phyloP scores from a whole-genome alignment of 2,797 vertebrate genomes.

The Sciaenops ocellatus region DNA sequence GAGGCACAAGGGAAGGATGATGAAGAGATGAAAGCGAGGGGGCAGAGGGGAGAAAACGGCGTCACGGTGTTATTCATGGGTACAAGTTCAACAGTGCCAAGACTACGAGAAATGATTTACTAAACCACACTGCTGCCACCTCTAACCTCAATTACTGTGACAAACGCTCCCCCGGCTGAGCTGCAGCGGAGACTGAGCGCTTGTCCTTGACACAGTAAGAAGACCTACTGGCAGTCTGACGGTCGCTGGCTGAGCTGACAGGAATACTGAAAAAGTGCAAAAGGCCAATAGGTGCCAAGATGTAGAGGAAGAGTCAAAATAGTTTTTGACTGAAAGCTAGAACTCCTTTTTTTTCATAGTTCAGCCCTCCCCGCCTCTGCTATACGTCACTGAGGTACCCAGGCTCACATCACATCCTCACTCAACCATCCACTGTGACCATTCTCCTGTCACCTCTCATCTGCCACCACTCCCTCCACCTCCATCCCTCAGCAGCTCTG shows the following conservation, averaged over 20 bases:
- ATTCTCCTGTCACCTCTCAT: slow-evolving; percentile 71
- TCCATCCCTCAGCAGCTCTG: slow-evolving; percentile 26
- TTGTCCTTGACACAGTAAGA: slow-evolving; percentile 67
- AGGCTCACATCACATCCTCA: slow-evolving; percentile 54
- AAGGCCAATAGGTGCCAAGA: slow-evolving; percentile 8
- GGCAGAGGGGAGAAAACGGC: slow-evolving; percentile 42
- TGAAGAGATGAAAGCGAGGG: slow-evolving; percentile 45
- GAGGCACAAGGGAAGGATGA: slow-evolving; percentile 4
- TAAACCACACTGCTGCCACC: slow-evolving; percentile 62
- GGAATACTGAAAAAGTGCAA: slow-evolving; percentile 14
- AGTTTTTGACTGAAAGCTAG: slow-evolving; percentile 15
- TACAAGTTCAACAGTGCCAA: slow-evolving; percentile 60
- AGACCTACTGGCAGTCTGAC: slow-evolving; percentile 45
- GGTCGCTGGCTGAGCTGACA: slow-evolving; percentile 28
- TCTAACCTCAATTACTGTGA: slow-evolving; percentile 78
- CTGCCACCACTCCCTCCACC: slow-evolving; percentile 53
- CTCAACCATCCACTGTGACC: slow-evolving; percentile 64
- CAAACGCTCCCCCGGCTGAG: slow-evolving; percentile 62
- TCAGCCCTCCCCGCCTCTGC: slow-evolving; percentile 3
- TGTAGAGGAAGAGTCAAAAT: background rate
- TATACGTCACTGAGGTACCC: slow-evolving; percentile 31
- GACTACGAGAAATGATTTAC: slow-evolving; percentile 66
- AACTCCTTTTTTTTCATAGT: slow-evolving; percentile 13
- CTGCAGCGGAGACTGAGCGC: slow-evolving; percentile 39
- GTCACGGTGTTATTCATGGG: slow-evolving; percentile 57